Percentiles rank a stretch among this genome's conserved stretches.
These are phyloP conservation scores for Buathra laborator DNA, from an alignment of 2,888 invertebrate genomes.

Conservation along the genomic window DNA sequence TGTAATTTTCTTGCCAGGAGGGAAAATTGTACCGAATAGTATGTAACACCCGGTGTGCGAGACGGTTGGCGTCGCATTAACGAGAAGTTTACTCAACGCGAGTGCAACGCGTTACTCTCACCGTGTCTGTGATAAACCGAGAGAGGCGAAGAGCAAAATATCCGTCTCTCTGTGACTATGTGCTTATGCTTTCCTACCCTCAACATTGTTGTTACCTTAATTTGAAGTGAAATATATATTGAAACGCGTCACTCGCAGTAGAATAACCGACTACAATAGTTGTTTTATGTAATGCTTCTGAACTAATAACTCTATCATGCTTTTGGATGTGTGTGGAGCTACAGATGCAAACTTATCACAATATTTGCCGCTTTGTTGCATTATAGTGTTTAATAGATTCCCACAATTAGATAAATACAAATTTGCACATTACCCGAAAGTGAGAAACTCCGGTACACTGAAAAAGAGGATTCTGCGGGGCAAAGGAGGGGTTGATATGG, in stretches of 20 bases:
- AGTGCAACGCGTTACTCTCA: constrained; percentile 31
- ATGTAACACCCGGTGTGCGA: constrained; percentile 17
- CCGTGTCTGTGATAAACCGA: constrained; percentile 44
- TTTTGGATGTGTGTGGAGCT: neutral
- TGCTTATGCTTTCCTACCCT: neutral
- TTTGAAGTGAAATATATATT: neutral
- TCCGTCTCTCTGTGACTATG: neutral
- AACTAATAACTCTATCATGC: neutral
- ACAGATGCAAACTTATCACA: neutral
- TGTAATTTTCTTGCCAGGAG: constrained; percentile 46
- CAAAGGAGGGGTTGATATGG: neutral
- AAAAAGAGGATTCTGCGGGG: neutral
- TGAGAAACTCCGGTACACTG: constrained; percentile 1
- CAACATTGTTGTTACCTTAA: neutral
- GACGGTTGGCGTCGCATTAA: constrained; percentile 44
- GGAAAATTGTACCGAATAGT: constrained; percentile 50
- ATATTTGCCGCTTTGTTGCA: too few relatives aligned
- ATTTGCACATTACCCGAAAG: neutral
- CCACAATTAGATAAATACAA: neutral
- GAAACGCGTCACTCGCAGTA: neutral
- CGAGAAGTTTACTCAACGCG: constrained; percentile 50
- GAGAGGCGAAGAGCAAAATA: constrained; percentile 20
- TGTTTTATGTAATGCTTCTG: neutral
- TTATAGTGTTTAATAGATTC: too few relatives aligned
- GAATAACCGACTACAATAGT: too few relatives aligned